A percentile compares a stretch with the other conserved stretches of the same genome.
These are phyloP conservation scores for Sinocyclocheilus rhinocerous DNA, from an alignment of 2,113 vertebrate species.

Conservation along the genomic window DNA sequence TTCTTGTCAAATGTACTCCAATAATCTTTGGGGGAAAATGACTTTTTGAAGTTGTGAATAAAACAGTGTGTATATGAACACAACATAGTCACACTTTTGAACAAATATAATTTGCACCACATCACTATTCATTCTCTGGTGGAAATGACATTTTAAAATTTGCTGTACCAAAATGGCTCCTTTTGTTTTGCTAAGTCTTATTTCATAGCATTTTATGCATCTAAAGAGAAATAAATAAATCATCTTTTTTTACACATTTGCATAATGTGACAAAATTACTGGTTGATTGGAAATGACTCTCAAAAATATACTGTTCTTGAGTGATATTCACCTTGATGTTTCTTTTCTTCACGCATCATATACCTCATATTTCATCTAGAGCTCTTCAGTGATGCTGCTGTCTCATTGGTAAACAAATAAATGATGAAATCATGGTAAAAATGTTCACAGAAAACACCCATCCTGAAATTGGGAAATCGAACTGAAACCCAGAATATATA, in stretches of 20 bases:
- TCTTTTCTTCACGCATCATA: conserved; percentile 15
- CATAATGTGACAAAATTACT: conserved; percentile 6
- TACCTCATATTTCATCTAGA: not conserved
- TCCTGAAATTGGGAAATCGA: not conserved
- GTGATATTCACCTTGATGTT: conserved; percentile 17
- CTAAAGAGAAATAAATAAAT: not conserved
- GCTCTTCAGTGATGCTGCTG: not conserved
- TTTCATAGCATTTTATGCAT: conserved; percentile 1
- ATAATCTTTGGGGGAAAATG: not conserved
- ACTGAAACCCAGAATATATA: not conserved
- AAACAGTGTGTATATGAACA: not conserved
- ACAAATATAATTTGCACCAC: not conserved
- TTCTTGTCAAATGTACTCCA: not conserved
- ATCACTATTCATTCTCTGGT: not conserved
- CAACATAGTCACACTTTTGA: not conserved
- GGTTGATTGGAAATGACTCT: not conserved
- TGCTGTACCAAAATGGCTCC: not conserved
- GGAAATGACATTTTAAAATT: not conserved
- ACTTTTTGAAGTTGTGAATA: not conserved
- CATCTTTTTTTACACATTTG: too few relatives aligned
- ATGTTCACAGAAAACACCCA: not conserved
- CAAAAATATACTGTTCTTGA: not conserved
- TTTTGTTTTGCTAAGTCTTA: not conserved
- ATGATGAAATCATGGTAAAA: not conserved
- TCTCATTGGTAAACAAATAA: not conserved